Percentiles rank a stretch among this genome's conserved stretches.
Conservation (phyloP, 2,888 invertebrate species). For the Synergus laeviventris region DNA sequence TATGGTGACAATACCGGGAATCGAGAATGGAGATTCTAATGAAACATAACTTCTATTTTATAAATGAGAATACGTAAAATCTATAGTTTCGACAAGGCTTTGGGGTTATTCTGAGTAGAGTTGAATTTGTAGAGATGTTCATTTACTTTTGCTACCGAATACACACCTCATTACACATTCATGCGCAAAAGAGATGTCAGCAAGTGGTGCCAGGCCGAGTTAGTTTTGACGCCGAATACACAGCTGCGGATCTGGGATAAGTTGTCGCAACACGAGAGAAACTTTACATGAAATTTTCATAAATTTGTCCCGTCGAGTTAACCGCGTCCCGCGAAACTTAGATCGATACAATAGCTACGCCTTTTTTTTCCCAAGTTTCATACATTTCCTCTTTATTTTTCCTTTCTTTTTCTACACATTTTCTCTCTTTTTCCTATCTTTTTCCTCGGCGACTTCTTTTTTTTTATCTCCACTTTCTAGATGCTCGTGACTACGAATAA, state of each 20-base stretch:
- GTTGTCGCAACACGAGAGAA: constrained; percentile 36
- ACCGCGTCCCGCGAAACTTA: constrained; percentile 38
- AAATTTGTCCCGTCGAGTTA: constrained; percentile 52
- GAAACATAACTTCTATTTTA: neutral
- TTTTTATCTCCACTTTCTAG: constrained; percentile 8
- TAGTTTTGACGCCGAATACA: constrained; percentile 44
- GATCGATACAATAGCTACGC: constrained; percentile 30
- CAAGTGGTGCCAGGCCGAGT: constrained; percentile 45
- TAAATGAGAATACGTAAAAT: neutral
- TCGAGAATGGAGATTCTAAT: no score
- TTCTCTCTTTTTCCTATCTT: neutral
- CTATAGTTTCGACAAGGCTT: neutral
- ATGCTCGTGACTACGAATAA: constrained; percentile 38
- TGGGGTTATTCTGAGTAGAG: neutral
- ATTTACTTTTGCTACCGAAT: constrained; percentile 31
- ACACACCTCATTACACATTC: constrained; percentile 52
- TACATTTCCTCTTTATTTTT: constrained; percentile 12
- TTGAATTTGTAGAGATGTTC: constrained; percentile 16
- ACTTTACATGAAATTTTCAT: constrained; percentile 54
- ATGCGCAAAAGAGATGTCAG: constrained; percentile 43
- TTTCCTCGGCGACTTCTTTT: constrained; percentile 9
- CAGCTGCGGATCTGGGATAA: constrained; percentile 26
- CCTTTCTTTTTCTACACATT: neutral
- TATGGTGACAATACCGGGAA: no score
- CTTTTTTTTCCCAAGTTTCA: constrained; percentile 53